Base-by-base conservation (phyloP, 2,113 vertebrate genomes). In the Columba livia region DNA sequence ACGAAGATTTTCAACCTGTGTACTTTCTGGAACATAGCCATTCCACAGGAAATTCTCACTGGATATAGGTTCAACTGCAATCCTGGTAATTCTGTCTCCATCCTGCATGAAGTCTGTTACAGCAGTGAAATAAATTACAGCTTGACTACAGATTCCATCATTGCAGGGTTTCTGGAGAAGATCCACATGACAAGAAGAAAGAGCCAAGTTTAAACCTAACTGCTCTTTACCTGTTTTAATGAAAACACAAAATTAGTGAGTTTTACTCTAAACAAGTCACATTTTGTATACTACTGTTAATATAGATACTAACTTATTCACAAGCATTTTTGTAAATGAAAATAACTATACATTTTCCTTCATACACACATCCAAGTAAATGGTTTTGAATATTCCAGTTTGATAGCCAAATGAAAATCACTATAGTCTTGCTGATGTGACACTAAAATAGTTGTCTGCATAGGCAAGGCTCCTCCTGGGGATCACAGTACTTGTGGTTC, bases 111-210 rank as follows among this genome's bases (percentile, higher is more conserved):
- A 99, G 96, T 99, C 98, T 7, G 94, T 98, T 58, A 99, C 83
- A 40, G 98, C 98, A 36, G 97, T 98, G 95, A 98, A 99, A 95
- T 97, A 94, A 88, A 99, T 90, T 54, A 94, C 47, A 53, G 98
- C 96, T 21, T 61, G 95, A 85, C 98, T 97, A 44, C 99, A 99
- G 23, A 97, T 96, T 58, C 98, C 97, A 0, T 97, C 96, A 7
- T 36, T 86, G 93, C 99, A 99, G 53, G 96, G 40, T 18, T 95
- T 85, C 88, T 77, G 97, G 67, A 91, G 79, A 89, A 99, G 98
- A 78, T 98, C 97, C 97, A 98, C 98, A 3, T 83, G 97, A 81
- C 99, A 99, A 74, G 98, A 98, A 75, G 99, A 99, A 86, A 99
- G 97, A 20, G 96, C 98, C 97, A 99, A 88, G 93, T 99, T 99